Conservation (phyloP, 2,113 vertebrate genomes). For the Brachyhypopomus gauderio region DNA sequence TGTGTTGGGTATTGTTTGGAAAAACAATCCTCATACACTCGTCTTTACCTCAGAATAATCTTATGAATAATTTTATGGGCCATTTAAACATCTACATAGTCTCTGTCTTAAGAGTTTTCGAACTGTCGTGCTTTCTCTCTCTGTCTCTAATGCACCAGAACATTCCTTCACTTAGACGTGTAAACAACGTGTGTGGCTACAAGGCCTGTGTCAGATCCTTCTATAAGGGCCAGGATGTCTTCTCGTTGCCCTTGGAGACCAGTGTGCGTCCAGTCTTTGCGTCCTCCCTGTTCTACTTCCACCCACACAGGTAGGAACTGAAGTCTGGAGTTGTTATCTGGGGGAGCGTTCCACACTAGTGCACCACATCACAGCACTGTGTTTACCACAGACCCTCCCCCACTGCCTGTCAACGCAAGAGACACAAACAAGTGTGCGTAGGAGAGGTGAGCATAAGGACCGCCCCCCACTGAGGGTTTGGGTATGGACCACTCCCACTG, state of each 20-base stretch:
- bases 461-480: no score
- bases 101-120: background rate
- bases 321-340: slow-evolving; percentile 35
- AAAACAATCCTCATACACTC: no score
- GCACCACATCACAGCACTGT: slow-evolving; percentile 25
- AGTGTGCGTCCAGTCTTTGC: background rate
- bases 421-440: background rate
- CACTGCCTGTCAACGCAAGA: background rate
- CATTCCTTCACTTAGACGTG: background rate
- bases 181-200: background rate
- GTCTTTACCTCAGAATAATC: no score
- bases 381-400: slow-evolving; percentile 29
- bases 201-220: slow-evolving; percentile 26
- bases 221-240: slow-evolving; percentile 35
- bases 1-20: no score
- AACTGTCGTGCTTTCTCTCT: background rate
- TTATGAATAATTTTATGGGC: no score
- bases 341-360: slow-evolving; percentile 20
- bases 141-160: background rate
- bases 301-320: slow-evolving; percentile 32
- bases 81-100: no score
- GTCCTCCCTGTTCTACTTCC: slow-evolving; percentile 8
- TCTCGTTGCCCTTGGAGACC: slow-evolving; percentile 20
- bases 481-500: no score
- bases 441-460: no score